Conservation (phyloP, 2,113 vertebrate genomes). For the Perccottus glenii region DNA sequence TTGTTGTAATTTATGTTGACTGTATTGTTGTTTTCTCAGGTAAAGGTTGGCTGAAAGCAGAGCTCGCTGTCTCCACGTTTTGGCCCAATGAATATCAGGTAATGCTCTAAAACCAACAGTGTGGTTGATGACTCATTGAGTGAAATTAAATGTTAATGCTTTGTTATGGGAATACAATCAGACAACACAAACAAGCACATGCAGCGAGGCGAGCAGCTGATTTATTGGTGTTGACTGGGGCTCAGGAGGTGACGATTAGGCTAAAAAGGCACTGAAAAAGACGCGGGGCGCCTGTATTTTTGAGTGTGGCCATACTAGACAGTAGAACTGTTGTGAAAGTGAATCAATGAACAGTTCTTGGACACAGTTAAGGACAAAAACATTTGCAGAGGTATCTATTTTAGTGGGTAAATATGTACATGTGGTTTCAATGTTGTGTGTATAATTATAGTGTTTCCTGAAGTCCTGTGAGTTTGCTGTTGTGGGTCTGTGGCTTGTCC, state of each 20-base stretch:
- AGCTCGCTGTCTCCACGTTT: slow-evolving; percentile 97
- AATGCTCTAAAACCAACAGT: slow-evolving; percentile 37
- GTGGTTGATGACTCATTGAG: background rate
- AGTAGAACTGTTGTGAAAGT: slow-evolving; percentile 4
- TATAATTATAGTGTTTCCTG: slow-evolving; percentile 5
- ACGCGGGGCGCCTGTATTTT: slow-evolving; percentile 2
- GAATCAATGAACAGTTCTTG: slow-evolving; percentile 26
- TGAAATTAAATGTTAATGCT: slow-evolving; percentile 1
- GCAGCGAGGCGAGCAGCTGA: slow-evolving; percentile 59
- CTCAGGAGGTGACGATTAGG: slow-evolving; percentile 71
- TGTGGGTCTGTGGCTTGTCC: slow-evolving; percentile 31
- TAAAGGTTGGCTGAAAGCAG: slow-evolving; percentile 90
- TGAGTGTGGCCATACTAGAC: slow-evolving; percentile 10
- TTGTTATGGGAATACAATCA: slow-evolving; percentile 13
- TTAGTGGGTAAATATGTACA: background rate
- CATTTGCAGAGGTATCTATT: background rate
- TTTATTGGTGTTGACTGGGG: slow-evolving; percentile 74
- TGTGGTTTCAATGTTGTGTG: slow-evolving; percentile 1
- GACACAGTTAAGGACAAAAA: background rate
- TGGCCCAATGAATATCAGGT: slow-evolving; percentile 99
- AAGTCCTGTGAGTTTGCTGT: slow-evolving; percentile 6
- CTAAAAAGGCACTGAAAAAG: slow-evolving; percentile 37
- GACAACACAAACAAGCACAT: slow-evolving; percentile 9
- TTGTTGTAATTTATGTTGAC: slow-evolving; percentile 6
- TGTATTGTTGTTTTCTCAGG: slow-evolving; percentile 63